Evolutionary conservation across 2,113 vertebrate species (phyloP).

Genomic region (Thamnophis sirtalis): DNA sequence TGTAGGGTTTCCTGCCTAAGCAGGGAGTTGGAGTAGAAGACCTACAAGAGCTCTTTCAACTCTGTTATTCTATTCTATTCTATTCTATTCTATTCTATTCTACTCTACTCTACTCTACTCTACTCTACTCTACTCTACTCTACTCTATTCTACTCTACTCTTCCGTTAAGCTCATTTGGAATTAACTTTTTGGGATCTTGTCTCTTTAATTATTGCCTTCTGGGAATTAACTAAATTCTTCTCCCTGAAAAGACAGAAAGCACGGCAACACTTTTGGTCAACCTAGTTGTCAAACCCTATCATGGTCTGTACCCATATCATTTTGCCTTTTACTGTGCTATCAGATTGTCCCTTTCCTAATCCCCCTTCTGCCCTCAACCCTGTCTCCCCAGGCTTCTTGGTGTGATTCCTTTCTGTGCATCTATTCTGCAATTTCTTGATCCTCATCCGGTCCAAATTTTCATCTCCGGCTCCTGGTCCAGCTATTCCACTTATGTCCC

Average conservation of each 20-base stretch:
- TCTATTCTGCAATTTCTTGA: not conserved
- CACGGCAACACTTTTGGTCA: not conserved
- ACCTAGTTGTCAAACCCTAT: not conserved
- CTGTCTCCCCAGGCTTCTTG: not conserved
- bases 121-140: too few species aligned
- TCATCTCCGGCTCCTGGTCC: conserved; percentile 14
- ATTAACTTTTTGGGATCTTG: not conserved
- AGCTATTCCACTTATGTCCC: conserved; percentile 28
- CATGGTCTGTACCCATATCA: not conserved
- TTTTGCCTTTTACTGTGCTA: not conserved
- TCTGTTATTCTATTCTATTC: too few species aligned
- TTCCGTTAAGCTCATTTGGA: not conserved
- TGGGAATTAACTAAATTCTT: not conserved
- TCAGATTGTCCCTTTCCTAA: not conserved
- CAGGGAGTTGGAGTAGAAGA: too few species aligned
- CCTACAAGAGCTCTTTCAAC: too few species aligned
- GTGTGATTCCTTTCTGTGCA: not conserved
- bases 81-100: too few species aligned
- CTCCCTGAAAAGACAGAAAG: not conserved
- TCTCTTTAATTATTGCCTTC: not conserved
- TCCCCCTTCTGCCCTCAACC: not conserved
- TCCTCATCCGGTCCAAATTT: conserved; percentile 22
- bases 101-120: too few species aligned
- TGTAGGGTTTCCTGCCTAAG: too few species aligned
- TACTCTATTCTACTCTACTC: too few species aligned